These are phyloP conservation scores for Polietes domitor DNA, from an alignment of 2,888 invertebrate species.

Conservation along the genomic window DNA sequence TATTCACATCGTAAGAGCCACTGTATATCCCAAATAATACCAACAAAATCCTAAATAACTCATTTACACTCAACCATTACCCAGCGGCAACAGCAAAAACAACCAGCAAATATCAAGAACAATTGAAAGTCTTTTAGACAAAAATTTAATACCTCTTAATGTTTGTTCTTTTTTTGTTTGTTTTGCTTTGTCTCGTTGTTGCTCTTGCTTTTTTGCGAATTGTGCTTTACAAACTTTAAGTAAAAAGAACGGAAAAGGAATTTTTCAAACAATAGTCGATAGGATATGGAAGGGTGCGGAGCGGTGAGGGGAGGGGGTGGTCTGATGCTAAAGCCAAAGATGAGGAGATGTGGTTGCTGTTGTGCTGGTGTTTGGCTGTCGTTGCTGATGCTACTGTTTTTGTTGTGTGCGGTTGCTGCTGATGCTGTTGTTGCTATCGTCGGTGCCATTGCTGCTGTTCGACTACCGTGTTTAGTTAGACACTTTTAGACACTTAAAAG, in stretches of 20 bases:
- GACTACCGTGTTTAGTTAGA: conserved; percentile 56
- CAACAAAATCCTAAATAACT: background rate
- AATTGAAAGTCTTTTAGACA: conserved; percentile 39
- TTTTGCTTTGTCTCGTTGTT: background rate
- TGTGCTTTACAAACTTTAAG: conserved; percentile 21
- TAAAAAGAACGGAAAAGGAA: background rate
- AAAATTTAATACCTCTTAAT: conserved; percentile 28
- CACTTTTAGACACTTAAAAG: conserved; percentile 68
- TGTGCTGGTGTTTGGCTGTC: conserved; percentile 13
- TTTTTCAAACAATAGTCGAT: background rate
- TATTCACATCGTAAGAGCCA: background rate
- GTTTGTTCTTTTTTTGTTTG: conserved; percentile 3
- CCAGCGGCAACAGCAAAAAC: background rate
- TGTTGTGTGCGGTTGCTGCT: background rate
- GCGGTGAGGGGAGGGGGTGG: background rate
- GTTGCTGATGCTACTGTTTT: conserved; percentile 2
- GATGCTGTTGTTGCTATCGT: conserved; percentile 8
- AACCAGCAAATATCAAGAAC: conserved; percentile 28
- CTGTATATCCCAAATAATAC: too few relatives aligned
- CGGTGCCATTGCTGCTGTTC: conserved; percentile 31
- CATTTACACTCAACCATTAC: background rate
- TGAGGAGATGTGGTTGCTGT: conserved; percentile 17
- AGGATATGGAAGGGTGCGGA: background rate
- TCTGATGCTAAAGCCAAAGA: background rate
- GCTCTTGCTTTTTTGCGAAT: background rate